These are phyloP conservation scores for Amyelois transitella DNA, from an alignment of 1,140 invertebrate genomes.

Conservation along the genomic window DNA sequence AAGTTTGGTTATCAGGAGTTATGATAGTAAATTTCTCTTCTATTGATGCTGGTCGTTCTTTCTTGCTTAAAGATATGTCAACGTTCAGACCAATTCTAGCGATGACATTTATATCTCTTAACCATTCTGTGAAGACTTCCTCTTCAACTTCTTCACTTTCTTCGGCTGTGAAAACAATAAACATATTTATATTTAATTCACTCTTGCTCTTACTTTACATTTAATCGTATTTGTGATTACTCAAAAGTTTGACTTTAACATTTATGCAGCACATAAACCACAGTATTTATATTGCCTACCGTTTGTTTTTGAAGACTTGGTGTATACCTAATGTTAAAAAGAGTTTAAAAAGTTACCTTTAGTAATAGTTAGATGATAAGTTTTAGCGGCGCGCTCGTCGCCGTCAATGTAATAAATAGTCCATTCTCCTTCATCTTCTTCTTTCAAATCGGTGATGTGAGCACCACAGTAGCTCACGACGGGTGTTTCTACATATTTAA, in stretches of 20 bases:
- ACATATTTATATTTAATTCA: no score
- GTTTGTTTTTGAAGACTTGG: no score
- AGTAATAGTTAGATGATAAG: not conserved
- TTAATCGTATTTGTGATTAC: no score
- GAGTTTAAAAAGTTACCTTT: not conserved
- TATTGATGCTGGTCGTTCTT: not conserved
- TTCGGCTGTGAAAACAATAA: no score
- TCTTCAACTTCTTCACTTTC: not conserved
- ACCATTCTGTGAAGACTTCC: not conserved
- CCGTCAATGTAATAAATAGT: not conserved
- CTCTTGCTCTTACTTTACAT: no score
- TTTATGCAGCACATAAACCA: no score
- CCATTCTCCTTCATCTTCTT: not conserved
- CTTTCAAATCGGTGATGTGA: not conserved
- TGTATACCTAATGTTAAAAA: not conserved
- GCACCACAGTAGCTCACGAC: not conserved
- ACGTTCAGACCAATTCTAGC: slow-evolving; percentile 6
- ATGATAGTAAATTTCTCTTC: slow-evolving; percentile 17
- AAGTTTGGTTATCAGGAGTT: slow-evolving; percentile 5
- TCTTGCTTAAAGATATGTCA: slow-evolving; percentile 15
- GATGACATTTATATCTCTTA: not conserved
- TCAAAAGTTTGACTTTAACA: no score
- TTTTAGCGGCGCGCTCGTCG: not conserved
- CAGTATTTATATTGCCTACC: not conserved
- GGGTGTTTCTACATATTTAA: not conserved